These are phyloP conservation scores for Thalassophryne amazonica DNA, from an alignment of 2,797 vertebrate genomes.

Conservation along the genomic window DNA sequence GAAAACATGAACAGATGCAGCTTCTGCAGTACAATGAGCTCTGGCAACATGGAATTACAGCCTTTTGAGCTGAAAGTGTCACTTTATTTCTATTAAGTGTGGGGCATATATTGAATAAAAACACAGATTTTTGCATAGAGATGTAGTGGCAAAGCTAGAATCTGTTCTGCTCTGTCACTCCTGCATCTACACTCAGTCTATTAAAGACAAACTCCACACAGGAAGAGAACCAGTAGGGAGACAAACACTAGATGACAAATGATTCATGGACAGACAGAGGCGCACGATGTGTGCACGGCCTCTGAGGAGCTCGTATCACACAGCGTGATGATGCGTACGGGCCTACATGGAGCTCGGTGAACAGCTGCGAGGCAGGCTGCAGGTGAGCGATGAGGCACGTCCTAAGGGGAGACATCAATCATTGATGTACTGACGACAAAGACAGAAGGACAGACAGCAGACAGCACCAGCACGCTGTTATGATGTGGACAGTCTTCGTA, in stretches of 20 bases:
- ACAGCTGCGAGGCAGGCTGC: slow-evolving; percentile 67
- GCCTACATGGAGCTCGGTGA: slow-evolving; percentile 37
- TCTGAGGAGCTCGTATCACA: slow-evolving; percentile 25
- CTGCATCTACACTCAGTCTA: slow-evolving; percentile 5
- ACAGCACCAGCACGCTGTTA: slow-evolving; percentile 37
- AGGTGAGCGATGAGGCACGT: slow-evolving; percentile 74
- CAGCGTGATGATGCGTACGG: slow-evolving; percentile 33
- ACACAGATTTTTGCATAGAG: slow-evolving; percentile 41
- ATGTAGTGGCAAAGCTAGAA: slow-evolving; percentile 26
- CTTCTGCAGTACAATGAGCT: slow-evolving; percentile 58
- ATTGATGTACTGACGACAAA: slow-evolving; percentile 56
- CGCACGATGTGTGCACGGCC: slow-evolving; percentile 35
- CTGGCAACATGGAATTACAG: slow-evolving; percentile 71
- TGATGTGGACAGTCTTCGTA: slow-evolving; percentile 15
- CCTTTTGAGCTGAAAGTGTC: slow-evolving; percentile 55
- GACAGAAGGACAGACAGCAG: slow-evolving; percentile 34
- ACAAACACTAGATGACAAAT: slow-evolving; percentile 24
- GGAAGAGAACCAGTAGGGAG: slow-evolving; percentile 4
- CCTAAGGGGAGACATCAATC: slow-evolving; percentile 61
- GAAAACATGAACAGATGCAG: slow-evolving; percentile 59
- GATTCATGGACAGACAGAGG: slow-evolving; percentile 30
- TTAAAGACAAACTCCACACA: slow-evolving; percentile 15
- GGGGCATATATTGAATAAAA: slow-evolving; percentile 43
- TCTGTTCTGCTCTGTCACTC: slow-evolving; percentile 35
- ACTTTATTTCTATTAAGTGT: slow-evolving; percentile 52